Percentiles rank a stretch among this genome's conserved stretches.
phyloP scores from a whole-genome alignment of 2,888 invertebrate genomes.

The Drosophila ezoana region DNA sequence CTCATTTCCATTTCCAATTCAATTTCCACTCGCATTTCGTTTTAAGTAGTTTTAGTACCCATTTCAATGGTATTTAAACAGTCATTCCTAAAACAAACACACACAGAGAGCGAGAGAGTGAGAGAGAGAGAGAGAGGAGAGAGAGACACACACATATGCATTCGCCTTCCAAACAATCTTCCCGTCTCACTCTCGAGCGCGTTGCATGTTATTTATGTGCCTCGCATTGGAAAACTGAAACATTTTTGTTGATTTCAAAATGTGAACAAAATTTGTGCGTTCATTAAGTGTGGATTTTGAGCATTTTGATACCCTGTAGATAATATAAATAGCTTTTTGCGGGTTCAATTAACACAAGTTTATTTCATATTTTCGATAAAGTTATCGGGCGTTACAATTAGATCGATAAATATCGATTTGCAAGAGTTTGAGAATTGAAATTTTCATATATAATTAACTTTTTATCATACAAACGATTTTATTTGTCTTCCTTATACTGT shows the following conservation, averaged over 20 bases:
- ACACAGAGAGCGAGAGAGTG: not conserved
- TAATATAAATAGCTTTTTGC: too few relatives aligned
- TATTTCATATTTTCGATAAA: too few relatives aligned
- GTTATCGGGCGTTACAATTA: too few relatives aligned
- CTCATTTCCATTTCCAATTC: slow-evolving; percentile 22
- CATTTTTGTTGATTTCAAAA: slow-evolving; percentile 2
- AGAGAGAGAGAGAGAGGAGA: too few relatives aligned
- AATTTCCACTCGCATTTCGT: slow-evolving; percentile 43
- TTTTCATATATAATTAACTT: too few relatives aligned
- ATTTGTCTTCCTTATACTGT: too few relatives aligned
- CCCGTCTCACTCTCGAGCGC: slow-evolving; percentile 2
- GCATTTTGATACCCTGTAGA: slow-evolving; percentile 4
- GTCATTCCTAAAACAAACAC: slow-evolving; percentile 53
- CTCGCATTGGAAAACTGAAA: not conserved
- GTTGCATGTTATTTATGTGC: slow-evolving; percentile 21
- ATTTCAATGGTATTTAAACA: slow-evolving; percentile 69
- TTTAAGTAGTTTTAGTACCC: slow-evolving; percentile 71
- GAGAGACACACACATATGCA: not conserved
- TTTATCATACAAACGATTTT: too few relatives aligned
- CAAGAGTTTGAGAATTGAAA: too few relatives aligned
- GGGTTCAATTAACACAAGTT: too few relatives aligned
- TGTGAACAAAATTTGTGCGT: slow-evolving; percentile 5
- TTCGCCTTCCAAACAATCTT: not conserved
- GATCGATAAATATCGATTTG: too few relatives aligned
- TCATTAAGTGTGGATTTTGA: slow-evolving; percentile 6